Conservation (phyloP, 2,797 vertebrate genomes). For the Linurgus olivaceus region DNA sequence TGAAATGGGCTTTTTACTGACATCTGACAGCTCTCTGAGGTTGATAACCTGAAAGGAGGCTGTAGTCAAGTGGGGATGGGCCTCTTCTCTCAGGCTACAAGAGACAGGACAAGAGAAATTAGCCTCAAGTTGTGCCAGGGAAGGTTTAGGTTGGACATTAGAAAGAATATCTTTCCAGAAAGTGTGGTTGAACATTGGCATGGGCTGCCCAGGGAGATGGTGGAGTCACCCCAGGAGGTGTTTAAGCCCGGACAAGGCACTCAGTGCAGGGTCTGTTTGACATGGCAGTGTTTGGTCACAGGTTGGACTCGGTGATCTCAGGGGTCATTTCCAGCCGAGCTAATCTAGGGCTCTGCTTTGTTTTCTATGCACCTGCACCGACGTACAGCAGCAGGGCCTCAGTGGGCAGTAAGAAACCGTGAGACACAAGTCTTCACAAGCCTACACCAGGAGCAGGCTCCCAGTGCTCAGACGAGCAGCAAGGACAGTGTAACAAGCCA, state of each 20-base stretch:
- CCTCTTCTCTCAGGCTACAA: background rate
- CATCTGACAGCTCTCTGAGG: background rate
- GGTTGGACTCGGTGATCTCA: background rate
- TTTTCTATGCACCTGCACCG: background rate
- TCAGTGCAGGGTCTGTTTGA: background rate
- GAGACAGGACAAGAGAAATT: background rate
- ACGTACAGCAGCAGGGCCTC: background rate
- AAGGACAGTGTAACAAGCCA: rapidly evolving
- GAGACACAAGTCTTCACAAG: background rate
- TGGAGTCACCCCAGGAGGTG: background rate
- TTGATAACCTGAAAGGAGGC: background rate
- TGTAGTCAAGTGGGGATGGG: rapidly evolving
- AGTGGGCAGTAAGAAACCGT: rapidly evolving
- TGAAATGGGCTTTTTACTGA: background rate
- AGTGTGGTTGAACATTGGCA: background rate
- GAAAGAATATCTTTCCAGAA: background rate
- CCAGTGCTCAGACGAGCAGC: background rate
- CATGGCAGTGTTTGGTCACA: rapidly evolving
- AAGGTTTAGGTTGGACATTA: background rate
- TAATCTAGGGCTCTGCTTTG: rapidly evolving
- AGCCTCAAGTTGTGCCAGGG: background rate
- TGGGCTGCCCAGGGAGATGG: background rate
- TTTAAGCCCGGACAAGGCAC: background rate
- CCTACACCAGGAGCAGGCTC: background rate
- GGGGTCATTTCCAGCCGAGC: background rate